phyloP scores from a whole-genome alignment of 2,113 vertebrate genomes.

The Willisornis vidua region DNA sequence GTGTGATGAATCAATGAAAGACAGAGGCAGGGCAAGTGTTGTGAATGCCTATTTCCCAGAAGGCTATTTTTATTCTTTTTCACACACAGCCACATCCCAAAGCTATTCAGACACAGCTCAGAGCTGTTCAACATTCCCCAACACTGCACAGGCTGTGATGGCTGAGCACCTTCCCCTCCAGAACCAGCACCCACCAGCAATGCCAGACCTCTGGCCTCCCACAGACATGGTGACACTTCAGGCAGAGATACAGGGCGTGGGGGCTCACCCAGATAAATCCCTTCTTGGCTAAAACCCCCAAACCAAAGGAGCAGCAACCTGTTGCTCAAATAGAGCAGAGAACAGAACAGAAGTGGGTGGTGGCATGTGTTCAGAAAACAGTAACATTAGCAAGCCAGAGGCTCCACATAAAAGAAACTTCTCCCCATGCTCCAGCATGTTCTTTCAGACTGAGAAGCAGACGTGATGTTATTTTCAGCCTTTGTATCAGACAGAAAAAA shows the following conservation, averaged over 20 bases:
- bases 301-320: background rate
- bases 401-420: background rate
- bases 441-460: background rate
- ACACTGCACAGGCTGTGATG: background rate
- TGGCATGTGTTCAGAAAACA: background rate
- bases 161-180: background rate
- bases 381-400: background rate
- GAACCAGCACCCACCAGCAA: background rate
- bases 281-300: background rate
- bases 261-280: background rate
- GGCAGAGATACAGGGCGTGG: rapidly evolving
- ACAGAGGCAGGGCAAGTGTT: background rate
- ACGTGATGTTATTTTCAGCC: background rate
- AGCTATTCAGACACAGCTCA: background rate
- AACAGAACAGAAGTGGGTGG: background rate
- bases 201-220: background rate
- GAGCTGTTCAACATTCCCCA: background rate
- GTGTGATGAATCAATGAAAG: background rate
- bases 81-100: background rate
- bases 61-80: background rate
- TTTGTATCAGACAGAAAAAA: background rate
- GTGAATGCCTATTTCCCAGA: background rate
- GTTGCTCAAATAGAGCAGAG: background rate
- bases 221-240: background rate
- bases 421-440: background rate